Evolutionary conservation across 2,797 vertebrate genomes (phyloP).

Genomic region (Phrynocephalus forsythii): DNA sequence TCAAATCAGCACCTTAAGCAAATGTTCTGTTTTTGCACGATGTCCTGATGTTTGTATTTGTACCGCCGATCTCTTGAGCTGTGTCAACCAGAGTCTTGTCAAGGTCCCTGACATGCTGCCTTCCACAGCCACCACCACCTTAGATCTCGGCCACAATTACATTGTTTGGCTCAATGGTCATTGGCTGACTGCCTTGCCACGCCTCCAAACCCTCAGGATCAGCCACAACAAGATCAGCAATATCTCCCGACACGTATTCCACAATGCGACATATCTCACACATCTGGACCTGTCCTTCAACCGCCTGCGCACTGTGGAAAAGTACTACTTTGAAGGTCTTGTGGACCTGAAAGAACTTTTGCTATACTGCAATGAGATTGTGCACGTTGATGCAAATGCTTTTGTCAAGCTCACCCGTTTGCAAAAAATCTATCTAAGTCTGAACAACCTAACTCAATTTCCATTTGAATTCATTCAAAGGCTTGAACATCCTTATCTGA

Average conservation of each 20-base stretch:
- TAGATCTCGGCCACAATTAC: slow-evolving; percentile 91
- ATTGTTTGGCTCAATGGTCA: slow-evolving; percentile 77
- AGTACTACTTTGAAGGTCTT: slow-evolving; percentile 84
- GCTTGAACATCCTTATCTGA: slow-evolving; percentile 80
- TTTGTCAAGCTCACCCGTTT: slow-evolving; percentile 81
- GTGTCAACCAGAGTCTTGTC: slow-evolving; percentile 78
- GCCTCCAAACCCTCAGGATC: slow-evolving; percentile 82
- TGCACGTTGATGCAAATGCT: slow-evolving; percentile 80
- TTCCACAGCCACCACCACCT: slow-evolving; percentile 70
- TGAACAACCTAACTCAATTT: slow-evolving; percentile 88
- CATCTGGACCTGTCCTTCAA: slow-evolving; percentile 94
- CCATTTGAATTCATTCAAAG: slow-evolving; percentile 87
- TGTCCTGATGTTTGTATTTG: slow-evolving; percentile 84
- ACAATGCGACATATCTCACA: slow-evolving; percentile 82
- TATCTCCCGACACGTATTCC: slow-evolving; percentile 80
- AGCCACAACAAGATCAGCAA: slow-evolving; percentile 83
- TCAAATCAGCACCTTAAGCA: slow-evolving; percentile 9
- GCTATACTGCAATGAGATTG: slow-evolving; percentile 90
- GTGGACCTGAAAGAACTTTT: slow-evolving; percentile 85
- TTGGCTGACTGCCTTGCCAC: slow-evolving; percentile 81
- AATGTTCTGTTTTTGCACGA: slow-evolving; percentile 36
- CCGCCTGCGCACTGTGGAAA: slow-evolving; percentile 77
- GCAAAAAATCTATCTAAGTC: slow-evolving; percentile 88
- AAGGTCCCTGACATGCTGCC: slow-evolving; percentile 79
- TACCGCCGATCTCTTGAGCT: slow-evolving; percentile 91